These are phyloP conservation scores for Holothuria leucospilota DNA, from an alignment of 53 echinoderm and acorn worm species.

Conservation along the genomic window DNA sequence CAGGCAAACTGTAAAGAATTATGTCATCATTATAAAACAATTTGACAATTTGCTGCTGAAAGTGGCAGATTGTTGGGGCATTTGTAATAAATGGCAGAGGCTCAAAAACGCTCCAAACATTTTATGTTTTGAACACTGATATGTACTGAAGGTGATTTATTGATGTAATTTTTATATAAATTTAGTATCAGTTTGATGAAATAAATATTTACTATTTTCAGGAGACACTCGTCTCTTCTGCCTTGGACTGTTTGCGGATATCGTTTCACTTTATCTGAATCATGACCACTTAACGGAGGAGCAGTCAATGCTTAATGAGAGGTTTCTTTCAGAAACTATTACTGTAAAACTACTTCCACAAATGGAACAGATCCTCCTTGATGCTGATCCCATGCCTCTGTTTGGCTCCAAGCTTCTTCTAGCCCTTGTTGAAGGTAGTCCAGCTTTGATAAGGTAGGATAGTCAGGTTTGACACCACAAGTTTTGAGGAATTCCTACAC, in stretches of 20 bases:
- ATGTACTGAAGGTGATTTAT: no score
- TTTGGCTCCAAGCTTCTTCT: slow-evolving; percentile 94
- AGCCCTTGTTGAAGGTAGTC: slow-evolving; percentile 88
- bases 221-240: slow-evolving; percentile 93
- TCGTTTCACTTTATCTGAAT: slow-evolving; percentile 84
- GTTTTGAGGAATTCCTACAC: no score
- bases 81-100: no score
- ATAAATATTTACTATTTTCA: slow-evolving; percentile 40
- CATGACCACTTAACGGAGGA: slow-evolving; percentile 93
- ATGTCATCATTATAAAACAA: no score
- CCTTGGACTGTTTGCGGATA: slow-evolving; percentile 86
- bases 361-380: slow-evolving; percentile 81
- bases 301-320: slow-evolving; percentile 71
- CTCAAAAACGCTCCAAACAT: no score
- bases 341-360: slow-evolving; percentile 78
- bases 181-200: not conserved
- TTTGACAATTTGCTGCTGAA: no score
- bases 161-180: not conserved
- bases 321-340: slow-evolving; percentile 80
- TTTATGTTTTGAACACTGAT: no score
- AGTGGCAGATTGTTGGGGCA: no score
- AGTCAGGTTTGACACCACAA: not conserved
- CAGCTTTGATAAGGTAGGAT: slow-evolving; percentile 79
- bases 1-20: no score
- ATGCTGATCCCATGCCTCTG: slow-evolving; percentile 91